Evolutionary conservation across 2,888 invertebrate genomes (phyloP), one percentile per base, ranked within the genome.

Genomic region (Cheilosia urbana): DNA sequence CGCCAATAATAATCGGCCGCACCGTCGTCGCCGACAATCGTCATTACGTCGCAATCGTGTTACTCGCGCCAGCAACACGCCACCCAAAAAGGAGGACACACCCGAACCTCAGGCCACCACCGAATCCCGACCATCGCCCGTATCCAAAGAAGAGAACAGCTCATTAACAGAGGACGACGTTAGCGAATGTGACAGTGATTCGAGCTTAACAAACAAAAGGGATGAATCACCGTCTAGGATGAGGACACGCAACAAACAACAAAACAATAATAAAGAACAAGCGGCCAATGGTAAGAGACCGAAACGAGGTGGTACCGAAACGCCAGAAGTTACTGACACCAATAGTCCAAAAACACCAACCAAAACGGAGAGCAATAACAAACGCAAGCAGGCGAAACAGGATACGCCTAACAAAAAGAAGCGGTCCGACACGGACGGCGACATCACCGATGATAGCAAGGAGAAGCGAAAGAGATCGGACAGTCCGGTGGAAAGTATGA

Each of bases 151-250:
- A 85, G 96, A 96, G 91, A 95, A 95, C 90, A 95, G 95, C 92
- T 96, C 96, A 80, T 96, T 96, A 83, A 96, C 96, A 69, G 96
- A 96, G 92, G 96, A 96, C 93, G 97, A 98, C 92, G 97, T 97
- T 93, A 98, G 98, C 88, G 98, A 98, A 91, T 98, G 98, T 92
- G 98, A 98, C 92, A 98, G 98, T 92, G 98, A 98, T 93, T 98
- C 97, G 78, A 94, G 98, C 90, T 97, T 97, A 90, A 95, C 97
- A 89, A 96, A 92, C 89, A 92, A 92, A 92, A 92, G 93, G 89
- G 97, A 97, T 91, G 95, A 96, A 90, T 96, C 96, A 91, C 97
- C 97, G 68, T 97, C 96, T 91, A 95, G 97, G 92, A 97, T 97
- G 96, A 95, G 97, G 91, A 97, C 97, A 87, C 94, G 97, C 89